These are phyloP conservation scores for Spilogale gracilis DNA, from an alignment of 2,113 vertebrate genomes.

Conservation along the genomic window DNA sequence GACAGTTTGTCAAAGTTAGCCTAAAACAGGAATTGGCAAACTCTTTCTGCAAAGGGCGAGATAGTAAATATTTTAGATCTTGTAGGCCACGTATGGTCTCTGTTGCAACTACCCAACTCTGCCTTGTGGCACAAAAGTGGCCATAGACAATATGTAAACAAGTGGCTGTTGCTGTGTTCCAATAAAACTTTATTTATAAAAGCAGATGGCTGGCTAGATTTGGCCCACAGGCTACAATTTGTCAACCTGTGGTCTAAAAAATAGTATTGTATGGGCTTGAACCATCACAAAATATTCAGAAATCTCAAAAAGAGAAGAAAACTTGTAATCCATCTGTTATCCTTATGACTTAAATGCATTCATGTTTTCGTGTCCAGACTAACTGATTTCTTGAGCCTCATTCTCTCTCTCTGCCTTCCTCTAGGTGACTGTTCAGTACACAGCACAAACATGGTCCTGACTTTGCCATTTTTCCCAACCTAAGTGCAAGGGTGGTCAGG, in stretches of 20 bases:
- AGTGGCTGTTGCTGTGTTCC: neutral
- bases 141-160: conserved; percentile 22
- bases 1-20: neutral
- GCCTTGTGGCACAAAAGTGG: neutral
- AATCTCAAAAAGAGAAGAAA: conserved; percentile 35
- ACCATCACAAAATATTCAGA: neutral
- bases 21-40: neutral
- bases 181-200: conserved; percentile 74
- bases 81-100: neutral
- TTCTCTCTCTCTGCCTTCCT: neutral
- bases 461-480: conserved; percentile 8
- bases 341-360: neutral
- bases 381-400: neutral
- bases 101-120: neutral
- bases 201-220: neutral
- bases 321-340: neutral
- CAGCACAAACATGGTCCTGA: neutral
- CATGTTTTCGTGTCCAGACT: neutral
- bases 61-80: conserved; percentile 6
- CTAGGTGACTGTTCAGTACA: neutral
- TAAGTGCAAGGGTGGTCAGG: conserved; percentile 35
- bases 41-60: neutral
- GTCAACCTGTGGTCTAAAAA: conserved; percentile 4
- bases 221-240: neutral
- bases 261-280: neutral